Percentiles rank a stretch among this genome's conserved stretches.
Conservation (phyloP, 92 coral and sea anemone genomes). For the Epizoanthus rinbou region DNA sequence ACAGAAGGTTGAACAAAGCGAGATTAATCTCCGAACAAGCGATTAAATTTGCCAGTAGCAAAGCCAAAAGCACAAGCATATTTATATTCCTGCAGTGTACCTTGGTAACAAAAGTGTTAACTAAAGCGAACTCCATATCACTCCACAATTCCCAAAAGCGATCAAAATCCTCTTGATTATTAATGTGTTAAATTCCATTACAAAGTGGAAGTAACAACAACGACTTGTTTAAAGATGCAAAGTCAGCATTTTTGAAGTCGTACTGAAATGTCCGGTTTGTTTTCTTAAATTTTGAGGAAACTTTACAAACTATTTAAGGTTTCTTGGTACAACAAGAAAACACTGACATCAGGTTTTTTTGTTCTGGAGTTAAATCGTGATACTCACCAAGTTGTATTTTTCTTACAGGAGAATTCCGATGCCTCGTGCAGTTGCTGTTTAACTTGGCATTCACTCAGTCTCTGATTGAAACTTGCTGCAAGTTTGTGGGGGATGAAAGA, state of each 20-base stretch:
- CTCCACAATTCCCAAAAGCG: no score
- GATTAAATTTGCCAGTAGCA: no score
- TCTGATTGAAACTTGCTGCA: conserved; percentile 84
- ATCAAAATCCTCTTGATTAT: neutral
- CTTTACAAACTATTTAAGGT: no score
- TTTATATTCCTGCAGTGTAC: no score
- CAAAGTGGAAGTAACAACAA: neutral
- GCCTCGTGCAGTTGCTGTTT: conserved; percentile 85
- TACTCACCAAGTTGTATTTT: neutral
- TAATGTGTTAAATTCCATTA: neutral
- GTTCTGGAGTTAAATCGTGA: neutral
- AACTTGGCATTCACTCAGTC: conserved; percentile 85
- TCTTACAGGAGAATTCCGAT: conserved; percentile 80
- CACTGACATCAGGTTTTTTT: neutral
- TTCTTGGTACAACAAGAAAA: no score
- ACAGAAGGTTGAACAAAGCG: no score
- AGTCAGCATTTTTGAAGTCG: neutral
- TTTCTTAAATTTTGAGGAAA: no score
- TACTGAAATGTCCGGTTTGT: neutral
- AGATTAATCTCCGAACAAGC: no score
- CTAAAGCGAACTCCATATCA: no score
- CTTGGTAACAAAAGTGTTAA: no score
- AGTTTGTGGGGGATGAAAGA: conserved; percentile 91
- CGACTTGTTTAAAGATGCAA: neutral
- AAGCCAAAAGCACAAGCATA: no score